Conservation (phyloP, 2,888 invertebrate genomes). For the Harpalus rubripes region DNA sequence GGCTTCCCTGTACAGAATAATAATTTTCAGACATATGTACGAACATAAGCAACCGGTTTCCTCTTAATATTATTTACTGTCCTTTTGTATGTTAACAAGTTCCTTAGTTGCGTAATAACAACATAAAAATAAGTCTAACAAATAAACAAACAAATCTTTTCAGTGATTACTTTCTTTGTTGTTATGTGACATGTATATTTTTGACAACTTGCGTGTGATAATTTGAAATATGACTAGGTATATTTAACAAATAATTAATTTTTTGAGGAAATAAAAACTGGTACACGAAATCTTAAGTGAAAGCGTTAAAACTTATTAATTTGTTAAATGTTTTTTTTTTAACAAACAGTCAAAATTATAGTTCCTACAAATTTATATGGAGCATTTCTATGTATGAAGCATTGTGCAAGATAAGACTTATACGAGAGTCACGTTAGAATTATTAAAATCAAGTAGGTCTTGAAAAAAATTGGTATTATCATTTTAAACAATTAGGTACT, state of each 20-base stretch:
- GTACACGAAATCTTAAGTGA: background rate
- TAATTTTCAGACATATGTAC: background rate
- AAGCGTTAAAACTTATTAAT: background rate
- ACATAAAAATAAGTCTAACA: background rate
- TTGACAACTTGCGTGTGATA: background rate
- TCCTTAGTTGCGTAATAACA: background rate
- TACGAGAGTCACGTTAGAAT: no score
- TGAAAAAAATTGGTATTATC: no score
- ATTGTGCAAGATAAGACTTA: no score
- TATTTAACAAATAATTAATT: background rate
- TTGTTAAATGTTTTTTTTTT: background rate
- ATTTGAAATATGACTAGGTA: background rate
- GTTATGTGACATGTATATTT: background rate
- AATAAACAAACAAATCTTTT: background rate
- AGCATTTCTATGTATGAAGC: no score
- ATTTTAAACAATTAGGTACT: no score
- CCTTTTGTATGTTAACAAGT: slow-evolving; percentile 4
- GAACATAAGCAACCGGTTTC: background rate
- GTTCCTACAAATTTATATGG: no score
- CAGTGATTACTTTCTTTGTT: background rate
- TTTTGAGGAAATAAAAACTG: background rate
- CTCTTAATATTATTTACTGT: background rate
- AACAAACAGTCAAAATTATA: no score
- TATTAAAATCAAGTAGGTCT: no score
- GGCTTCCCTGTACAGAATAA: background rate